Evolutionary conservation across 1,140 invertebrate genomes (phyloP), one percentile per base, ranked within the genome.

Genomic region (Maniola jurtina): DNA sequence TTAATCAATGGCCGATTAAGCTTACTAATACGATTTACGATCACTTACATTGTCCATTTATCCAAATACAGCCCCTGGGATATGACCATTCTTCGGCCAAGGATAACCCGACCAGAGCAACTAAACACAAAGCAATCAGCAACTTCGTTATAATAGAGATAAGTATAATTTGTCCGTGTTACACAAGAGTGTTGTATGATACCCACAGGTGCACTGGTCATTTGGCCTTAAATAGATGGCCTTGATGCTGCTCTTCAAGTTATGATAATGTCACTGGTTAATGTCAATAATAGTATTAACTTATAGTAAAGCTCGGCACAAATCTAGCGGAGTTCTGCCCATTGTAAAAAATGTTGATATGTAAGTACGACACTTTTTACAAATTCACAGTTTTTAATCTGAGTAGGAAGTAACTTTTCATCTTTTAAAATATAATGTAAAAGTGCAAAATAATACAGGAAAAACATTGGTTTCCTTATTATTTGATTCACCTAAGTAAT

Each of bases 61-160:
- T 60, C 38, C 75, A 79, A 7, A 69, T 70, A 60, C 77, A 79
- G 3, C 77, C 77, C 55, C 77, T 59, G 0, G 72, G 70, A 64
- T 76, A 35, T 0, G 61, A 11, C 15, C 57, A 50, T 13, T 68
- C 70, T 6, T 69, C 66, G 13, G 71, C 72, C 9, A 72, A 14
- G 6, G 63, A 45, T 15, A 72, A 52, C 5, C 71, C 75, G 25
- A 75, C 48, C 14, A 74, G 0, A 1, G 64, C 61, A 14, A 73
- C 48, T 42, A 73, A 33, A 45, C 61, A 73, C 34, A 73, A 40
- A 40, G 34, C 5, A 7, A 72, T 14, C 10, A 73, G 4, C 1
- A 59, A 55, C 35, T 72, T 76, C 75, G 73, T 76, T 15, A 59
- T 72, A n/a, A n/a, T 0, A 50, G 6, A 48, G 9, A 4, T 36